These are phyloP conservation scores for Petrocephalus schoutedeni DNA, from an alignment of 2,797 vertebrate species.

Conservation along the genomic window DNA sequence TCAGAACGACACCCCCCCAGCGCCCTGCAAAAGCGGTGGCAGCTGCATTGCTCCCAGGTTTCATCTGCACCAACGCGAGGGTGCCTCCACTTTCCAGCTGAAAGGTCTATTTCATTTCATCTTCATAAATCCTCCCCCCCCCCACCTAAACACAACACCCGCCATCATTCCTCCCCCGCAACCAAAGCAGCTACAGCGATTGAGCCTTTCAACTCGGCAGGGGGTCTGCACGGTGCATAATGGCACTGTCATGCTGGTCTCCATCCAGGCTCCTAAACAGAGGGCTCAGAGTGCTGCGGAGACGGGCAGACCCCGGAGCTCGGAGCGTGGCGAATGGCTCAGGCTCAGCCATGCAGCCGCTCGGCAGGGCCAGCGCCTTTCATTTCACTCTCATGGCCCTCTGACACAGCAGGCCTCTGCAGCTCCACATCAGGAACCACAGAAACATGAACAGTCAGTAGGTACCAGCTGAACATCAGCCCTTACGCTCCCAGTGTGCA, in stretches of 20 bases:
- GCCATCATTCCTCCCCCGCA: background rate
- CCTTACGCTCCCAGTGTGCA: background rate
- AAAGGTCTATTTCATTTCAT: slow-evolving; percentile 18
- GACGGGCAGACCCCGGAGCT: background rate
- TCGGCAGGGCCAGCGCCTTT: background rate
- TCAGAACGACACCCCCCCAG: background rate
- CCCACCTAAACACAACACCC: background rate
- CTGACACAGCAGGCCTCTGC: background rate
- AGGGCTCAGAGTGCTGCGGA: background rate
- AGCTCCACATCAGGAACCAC: background rate
- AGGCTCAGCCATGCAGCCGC: background rate
- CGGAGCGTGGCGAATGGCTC: background rate
- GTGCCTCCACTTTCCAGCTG: background rate
- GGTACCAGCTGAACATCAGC: background rate
- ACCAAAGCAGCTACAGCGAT: slow-evolving; percentile 9
- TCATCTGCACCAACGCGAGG: slow-evolving; percentile 15
- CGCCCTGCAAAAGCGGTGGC: background rate
- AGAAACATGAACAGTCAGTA: background rate
- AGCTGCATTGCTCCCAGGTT: background rate
- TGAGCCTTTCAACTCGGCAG: slow-evolving; percentile 32
- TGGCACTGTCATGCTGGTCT: background rate
- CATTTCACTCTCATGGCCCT: background rate
- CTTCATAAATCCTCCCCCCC: background rate
- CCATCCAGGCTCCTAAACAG: slow-evolving; percentile 6
- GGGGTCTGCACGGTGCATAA: slow-evolving; percentile 20